Evolutionary conservation across 1,140 invertebrate species (phyloP), one percentile per base, ranked within the genome.

Genomic region (Chionoecetes opilio): DNA sequence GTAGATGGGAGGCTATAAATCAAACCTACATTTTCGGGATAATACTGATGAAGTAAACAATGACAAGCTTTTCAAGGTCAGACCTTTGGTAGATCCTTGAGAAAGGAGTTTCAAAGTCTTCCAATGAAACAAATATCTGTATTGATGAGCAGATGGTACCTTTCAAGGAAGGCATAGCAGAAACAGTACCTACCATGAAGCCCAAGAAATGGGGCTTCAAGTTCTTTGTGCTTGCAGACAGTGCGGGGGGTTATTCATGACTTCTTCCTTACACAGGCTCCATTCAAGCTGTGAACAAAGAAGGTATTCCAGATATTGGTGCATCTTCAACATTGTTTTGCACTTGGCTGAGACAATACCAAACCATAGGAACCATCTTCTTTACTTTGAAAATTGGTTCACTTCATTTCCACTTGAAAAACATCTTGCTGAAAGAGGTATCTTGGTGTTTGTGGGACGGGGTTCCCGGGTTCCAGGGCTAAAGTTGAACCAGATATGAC

Each of bases 351-450:
- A 90, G 88, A 90, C 88, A 90, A 90, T 90, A 90, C 88, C 3
- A 90, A 41, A 14, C 41, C 21, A 94, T 35, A 53, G 37, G 31
- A 96, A n/a, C 75, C 92, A 96, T 35, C 46, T 96, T n/a, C n/a
- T 82, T 96, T n/a, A 91, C 88, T 96, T 96, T 96, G 96, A 96
- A 88, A 96, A 96, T 92, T 96, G 93, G 96, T 96, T 96, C 82
- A 91, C 82, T 88, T 96, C 95, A 89, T 9, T 93, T 86, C 92
- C 87, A 46, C 96, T 96, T 32, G 86, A 95, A 31, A 84, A 85
- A 93, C 93, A 94, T 53, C 91, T 96, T 29, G n/a, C 93, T 34
- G 95, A 92, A 21, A 91, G 85, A 94, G 35, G 82, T n/a, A 93
- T 95, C 95, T n/a, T 95, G 35, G 37, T 96, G 93, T n/a, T 82